These are phyloP conservation scores for Anthophora plumipes DNA, from an alignment of 2,888 invertebrate species.

Conservation along the genomic window DNA sequence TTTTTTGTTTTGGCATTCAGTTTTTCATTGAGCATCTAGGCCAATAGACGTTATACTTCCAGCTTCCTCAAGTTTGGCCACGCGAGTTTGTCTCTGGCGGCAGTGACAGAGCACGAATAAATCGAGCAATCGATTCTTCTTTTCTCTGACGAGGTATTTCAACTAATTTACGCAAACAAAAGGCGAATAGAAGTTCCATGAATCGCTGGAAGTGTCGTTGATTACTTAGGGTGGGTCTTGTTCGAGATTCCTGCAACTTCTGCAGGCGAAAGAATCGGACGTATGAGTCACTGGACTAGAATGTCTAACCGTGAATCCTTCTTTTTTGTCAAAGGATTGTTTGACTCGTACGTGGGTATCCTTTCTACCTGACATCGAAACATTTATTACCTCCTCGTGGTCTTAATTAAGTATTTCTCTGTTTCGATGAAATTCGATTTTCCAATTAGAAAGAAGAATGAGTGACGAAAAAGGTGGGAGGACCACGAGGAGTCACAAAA, in stretches of 20 bases:
- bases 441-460: neutral
- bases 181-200: neutral
- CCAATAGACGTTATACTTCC: conserved; percentile 44
- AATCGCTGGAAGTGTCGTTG: conserved; percentile 11
- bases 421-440: neutral
- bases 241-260: conserved; percentile 1
- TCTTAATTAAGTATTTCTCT: neutral
- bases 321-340: neutral
- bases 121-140: conserved; percentile 8
- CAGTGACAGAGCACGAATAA: conserved; percentile 12
- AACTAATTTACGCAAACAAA: conserved; percentile 10
- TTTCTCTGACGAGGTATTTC: neutral
- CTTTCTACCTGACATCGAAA: neutral
- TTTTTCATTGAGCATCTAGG: conserved; percentile 66
- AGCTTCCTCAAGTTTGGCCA: conserved; percentile 13
- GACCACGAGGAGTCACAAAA: neutral
- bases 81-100: neutral
- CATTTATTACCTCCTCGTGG: neutral
- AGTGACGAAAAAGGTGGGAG: neutral
- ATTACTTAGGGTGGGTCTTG: conserved; percentile 9
- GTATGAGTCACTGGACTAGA: neutral
- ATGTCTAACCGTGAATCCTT: neutral
- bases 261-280: neutral
- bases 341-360: neutral
- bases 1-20: neutral